phyloP scores from a whole-genome alignment of 2,888 invertebrate species.

The Griposia aprilina region DNA sequence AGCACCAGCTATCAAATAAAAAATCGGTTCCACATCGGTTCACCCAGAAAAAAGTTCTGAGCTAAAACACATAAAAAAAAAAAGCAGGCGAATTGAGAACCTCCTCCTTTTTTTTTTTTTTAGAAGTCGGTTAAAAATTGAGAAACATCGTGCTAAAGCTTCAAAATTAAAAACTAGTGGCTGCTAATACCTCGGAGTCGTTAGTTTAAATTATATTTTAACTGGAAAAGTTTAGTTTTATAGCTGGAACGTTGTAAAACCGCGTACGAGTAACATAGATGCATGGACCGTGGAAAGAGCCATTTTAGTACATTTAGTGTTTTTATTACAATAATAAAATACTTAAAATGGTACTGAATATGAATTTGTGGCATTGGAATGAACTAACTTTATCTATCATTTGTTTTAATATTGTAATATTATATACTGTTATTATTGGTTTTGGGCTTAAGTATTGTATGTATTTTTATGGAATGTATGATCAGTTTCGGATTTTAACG shows the following conservation, averaged over 20 bases:
- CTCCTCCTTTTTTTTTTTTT: too few relatives aligned
- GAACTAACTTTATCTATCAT: slow-evolving; percentile 5
- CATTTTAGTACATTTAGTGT: slow-evolving; percentile 27
- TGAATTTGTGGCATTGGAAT: slow-evolving; percentile 24
- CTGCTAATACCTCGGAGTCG: slow-evolving; percentile 41
- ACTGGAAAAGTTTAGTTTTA: slow-evolving; percentile 58
- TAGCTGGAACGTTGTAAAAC: slow-evolving; percentile 45
- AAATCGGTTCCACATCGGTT: too few relatives aligned
- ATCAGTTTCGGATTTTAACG: background rate
- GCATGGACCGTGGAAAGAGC: slow-evolving; percentile 22
- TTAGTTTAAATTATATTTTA: slow-evolving; percentile 61
- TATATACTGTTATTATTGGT: background rate
- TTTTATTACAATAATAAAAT: slow-evolving; percentile 39
- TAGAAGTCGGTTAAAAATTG: slow-evolving; percentile 25
- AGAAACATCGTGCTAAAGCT: slow-evolving; percentile 38
- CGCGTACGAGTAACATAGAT: slow-evolving; percentile 36
- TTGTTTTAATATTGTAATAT: background rate
- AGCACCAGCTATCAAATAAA: too few relatives aligned
- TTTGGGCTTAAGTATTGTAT: background rate
- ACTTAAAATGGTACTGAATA: slow-evolving; percentile 19
- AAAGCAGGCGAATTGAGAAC: too few relatives aligned
- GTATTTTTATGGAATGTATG: background rate
- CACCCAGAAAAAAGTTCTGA: too few relatives aligned
- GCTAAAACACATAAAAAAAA: too few relatives aligned
- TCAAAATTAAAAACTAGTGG: slow-evolving; percentile 49